phyloP scores from a whole-genome alignment of 2,888 invertebrate genomes.

The Phengaris alcon region DNA sequence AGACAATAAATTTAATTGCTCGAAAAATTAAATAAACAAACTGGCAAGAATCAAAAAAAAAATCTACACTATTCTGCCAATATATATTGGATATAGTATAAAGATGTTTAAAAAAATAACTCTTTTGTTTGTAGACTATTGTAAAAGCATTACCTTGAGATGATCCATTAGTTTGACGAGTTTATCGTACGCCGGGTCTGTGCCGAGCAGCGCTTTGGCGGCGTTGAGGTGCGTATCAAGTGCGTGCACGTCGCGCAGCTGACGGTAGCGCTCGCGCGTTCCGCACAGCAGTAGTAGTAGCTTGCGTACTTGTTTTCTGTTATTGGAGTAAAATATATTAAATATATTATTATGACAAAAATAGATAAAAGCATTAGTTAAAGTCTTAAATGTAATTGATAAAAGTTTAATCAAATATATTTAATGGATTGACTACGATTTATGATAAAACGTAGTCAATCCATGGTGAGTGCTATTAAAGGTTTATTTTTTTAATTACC shows the following conservation, averaged over 20 bases:
- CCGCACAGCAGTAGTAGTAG: conserved; percentile 94
- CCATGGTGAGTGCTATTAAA: too few species aligned
- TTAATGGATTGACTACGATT: too few species aligned
- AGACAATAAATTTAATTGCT: too few species aligned
- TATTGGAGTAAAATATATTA: neutral
- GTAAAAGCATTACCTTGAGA: conserved; percentile 80
- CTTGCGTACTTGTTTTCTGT: conserved; percentile 93
- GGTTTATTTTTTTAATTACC: conserved; percentile 46
- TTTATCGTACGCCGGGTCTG: conserved; percentile 89
- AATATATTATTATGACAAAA: neutral
- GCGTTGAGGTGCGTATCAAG: conserved; percentile 92
- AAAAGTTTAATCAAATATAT: too few species aligned
- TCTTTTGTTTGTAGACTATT: neutral
- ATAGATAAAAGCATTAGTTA: neutral
- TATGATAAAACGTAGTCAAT: too few species aligned
- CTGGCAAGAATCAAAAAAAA: too few species aligned
- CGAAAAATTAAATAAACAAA: too few species aligned
- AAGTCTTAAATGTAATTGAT: too few species aligned
- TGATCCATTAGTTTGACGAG: conserved; percentile 97
- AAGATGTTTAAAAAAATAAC: too few species aligned
- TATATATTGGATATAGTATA: too few species aligned
- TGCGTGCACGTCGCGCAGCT: conserved; percentile 95
- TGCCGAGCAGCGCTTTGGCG: conserved; percentile 68
- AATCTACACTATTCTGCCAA: too few species aligned
- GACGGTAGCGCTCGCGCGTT: conserved; percentile 96